Conservation (phyloP, 2,888 invertebrate genomes). For the Lamellibrachia columna region DNA sequence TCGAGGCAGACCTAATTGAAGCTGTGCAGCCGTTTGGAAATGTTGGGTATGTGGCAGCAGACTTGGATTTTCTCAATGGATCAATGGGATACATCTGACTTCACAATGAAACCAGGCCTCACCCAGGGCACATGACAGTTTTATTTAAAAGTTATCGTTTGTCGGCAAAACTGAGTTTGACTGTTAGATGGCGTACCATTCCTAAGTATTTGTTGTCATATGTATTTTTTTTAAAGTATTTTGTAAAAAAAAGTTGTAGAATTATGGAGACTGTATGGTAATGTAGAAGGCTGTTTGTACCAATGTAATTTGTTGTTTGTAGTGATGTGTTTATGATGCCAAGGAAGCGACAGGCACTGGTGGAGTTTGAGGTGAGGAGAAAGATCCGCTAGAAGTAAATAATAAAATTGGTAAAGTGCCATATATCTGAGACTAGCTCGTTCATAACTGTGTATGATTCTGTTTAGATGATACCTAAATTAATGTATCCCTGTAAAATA, state of each 20-base stretch:
- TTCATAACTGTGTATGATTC: background rate
- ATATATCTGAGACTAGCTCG: background rate
- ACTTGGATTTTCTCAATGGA: background rate
- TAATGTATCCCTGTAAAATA: too few species aligned
- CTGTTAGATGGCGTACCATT: background rate
- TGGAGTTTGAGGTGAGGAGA: slow-evolving; percentile 57
- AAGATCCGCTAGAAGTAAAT: background rate
- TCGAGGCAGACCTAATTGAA: slow-evolving; percentile 67
- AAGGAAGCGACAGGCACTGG: slow-evolving; percentile 61
- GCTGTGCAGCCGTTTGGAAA: slow-evolving; percentile 67
- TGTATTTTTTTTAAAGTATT: background rate
- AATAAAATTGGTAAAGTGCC: background rate
- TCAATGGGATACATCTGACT: background rate
- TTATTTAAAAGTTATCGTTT: background rate
- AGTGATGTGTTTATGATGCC: slow-evolving; percentile 63
- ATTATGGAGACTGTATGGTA: background rate
- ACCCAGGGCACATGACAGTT: background rate
- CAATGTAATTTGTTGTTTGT: slow-evolving; percentile 20
- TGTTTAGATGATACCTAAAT: too few species aligned
- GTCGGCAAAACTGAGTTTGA: background rate
- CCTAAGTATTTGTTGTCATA: background rate
- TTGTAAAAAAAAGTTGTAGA: background rate
- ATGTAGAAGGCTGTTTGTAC: background rate
- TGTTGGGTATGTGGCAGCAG: slow-evolving; percentile 54
- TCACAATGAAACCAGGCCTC: background rate